Conservation (phyloP, 1,140 invertebrate species). For the Drosophila subpulchrella region DNA sequence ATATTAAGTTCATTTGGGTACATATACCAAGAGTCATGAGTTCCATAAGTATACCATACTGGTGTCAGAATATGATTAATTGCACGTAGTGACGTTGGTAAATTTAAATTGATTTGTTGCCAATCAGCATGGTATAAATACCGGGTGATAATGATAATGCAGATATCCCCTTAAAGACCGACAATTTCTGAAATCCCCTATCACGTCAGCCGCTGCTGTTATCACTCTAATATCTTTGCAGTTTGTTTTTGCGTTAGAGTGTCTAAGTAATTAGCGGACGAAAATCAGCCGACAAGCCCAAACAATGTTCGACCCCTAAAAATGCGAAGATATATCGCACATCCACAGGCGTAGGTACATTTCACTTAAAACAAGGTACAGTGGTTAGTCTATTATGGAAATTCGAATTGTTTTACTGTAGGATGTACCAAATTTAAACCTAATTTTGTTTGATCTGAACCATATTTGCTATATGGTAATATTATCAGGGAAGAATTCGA, state of each 20-base stretch:
- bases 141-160: background rate
- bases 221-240: conserved; percentile 21
- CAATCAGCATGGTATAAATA: background rate
- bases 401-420: too few species aligned
- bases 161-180: background rate
- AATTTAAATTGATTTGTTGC: background rate
- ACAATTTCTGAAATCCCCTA: background rate
- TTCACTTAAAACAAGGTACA: background rate
- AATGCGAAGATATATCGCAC: conserved; percentile 1
- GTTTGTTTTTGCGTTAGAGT: conserved; percentile 11
- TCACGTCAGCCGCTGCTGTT: conserved; percentile 7
- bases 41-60: background rate
- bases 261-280: conserved; percentile 39
- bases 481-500: too few species aligned
- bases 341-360: conserved; percentile 4
- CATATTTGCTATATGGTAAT: too few species aligned
- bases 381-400: background rate
- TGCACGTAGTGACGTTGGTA: background rate
- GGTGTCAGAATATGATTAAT: background rate
- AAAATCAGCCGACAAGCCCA: conserved; percentile 5
- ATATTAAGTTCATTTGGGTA: background rate
- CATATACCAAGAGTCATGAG: background rate
- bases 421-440: too few species aligned
- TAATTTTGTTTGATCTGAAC: too few species aligned
- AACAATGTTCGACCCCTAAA: conserved; percentile 7